A percentile compares a stretch with the other conserved stretches of the same genome.
Evolutionary conservation across 2,797 vertebrate genomes (phyloP).

Genomic region (Capromys pilorides): DNA sequence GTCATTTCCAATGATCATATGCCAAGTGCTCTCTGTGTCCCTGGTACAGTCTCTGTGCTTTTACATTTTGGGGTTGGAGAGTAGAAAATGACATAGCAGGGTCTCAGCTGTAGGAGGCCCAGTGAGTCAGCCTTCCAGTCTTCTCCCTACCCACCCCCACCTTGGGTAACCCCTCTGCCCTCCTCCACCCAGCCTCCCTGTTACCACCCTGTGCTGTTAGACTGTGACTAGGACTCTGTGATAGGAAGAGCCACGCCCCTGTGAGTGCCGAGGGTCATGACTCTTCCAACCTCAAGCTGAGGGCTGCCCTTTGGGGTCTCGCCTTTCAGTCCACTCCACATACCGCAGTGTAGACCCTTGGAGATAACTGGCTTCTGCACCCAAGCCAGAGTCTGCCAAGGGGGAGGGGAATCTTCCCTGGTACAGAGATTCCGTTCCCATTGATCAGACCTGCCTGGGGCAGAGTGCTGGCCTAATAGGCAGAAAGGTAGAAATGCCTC

Average conservation of each 20-base stretch:
- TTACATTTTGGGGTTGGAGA: no score
- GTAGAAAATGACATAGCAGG: background rate
- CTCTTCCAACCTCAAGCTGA: background rate
- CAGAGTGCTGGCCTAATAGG: background rate
- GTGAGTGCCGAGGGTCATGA: background rate
- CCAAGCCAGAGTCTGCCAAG: background rate
- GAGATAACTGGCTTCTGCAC: background rate
- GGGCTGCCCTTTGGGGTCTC: background rate
- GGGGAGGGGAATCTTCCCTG: background rate
- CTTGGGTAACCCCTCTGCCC: accelerated
- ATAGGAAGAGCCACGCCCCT: background rate
- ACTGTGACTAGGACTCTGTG: background rate
- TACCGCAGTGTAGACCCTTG: background rate
- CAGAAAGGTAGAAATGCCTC: background rate
- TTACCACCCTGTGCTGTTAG: background rate
- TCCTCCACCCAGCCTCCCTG: background rate
- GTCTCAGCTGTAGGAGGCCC: background rate
- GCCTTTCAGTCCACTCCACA: background rate
- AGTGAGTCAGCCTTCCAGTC: background rate
- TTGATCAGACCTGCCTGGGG: slow-evolving; percentile 14
- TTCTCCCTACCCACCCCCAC: background rate
- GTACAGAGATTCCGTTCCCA: background rate
- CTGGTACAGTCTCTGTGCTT: background rate
- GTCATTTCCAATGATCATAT: background rate
- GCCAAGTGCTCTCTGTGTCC: background rate